Evolutionary conservation across 2,113 vertebrate species (phyloP).

Genomic region (Serilophus lunatus): DNA sequence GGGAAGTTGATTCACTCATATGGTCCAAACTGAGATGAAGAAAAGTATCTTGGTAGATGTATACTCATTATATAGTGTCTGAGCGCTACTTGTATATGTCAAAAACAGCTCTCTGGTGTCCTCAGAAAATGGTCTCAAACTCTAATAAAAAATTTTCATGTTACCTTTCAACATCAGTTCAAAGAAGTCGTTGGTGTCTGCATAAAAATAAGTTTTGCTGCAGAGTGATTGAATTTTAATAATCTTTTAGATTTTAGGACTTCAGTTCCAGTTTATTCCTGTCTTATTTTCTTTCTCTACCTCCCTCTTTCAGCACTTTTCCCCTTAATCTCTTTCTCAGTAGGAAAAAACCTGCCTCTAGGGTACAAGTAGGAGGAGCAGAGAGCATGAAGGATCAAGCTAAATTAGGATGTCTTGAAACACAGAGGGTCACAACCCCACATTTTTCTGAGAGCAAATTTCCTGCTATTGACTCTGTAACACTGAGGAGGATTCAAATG

Average conservation of each 20-base stretch:
- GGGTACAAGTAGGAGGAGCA: slow-evolving; percentile 64
- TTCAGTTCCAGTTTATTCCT: slow-evolving; percentile 60
- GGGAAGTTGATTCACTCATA: background rate
- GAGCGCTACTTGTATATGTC: background rate
- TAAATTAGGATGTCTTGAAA: slow-evolving; percentile 63
- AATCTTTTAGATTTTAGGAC: slow-evolving; percentile 54
- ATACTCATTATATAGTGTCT: slow-evolving; percentile 38
- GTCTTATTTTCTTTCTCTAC: slow-evolving; percentile 26
- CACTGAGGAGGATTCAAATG: slow-evolving; percentile 31
- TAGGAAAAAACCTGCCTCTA: slow-evolving; percentile 57
- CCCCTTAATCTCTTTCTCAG: slow-evolving; percentile 48
- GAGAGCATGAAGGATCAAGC: slow-evolving; percentile 46
- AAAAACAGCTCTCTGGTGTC: slow-evolving; percentile 54
- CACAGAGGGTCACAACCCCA: slow-evolving; percentile 59
- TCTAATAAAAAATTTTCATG: slow-evolving; percentile 47
- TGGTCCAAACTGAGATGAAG: slow-evolving; percentile 5
- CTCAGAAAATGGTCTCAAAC: slow-evolving; percentile 52
- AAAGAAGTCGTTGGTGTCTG: slow-evolving; percentile 59
- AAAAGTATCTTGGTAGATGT: background rate
- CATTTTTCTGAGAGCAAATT: slow-evolving; percentile 67
- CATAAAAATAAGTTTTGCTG: slow-evolving; percentile 54
- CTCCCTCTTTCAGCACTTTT: slow-evolving; percentile 43
- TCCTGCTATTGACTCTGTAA: slow-evolving; percentile 59
- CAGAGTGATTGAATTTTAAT: slow-evolving; percentile 68
- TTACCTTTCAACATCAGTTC: slow-evolving; percentile 59